Percentiles rank a stretch among this genome's conserved stretches.
These are phyloP conservation scores for Oceanodroma leucorhoa DNA, from an alignment of 2,797 vertebrate species.

Conservation along the genomic window DNA sequence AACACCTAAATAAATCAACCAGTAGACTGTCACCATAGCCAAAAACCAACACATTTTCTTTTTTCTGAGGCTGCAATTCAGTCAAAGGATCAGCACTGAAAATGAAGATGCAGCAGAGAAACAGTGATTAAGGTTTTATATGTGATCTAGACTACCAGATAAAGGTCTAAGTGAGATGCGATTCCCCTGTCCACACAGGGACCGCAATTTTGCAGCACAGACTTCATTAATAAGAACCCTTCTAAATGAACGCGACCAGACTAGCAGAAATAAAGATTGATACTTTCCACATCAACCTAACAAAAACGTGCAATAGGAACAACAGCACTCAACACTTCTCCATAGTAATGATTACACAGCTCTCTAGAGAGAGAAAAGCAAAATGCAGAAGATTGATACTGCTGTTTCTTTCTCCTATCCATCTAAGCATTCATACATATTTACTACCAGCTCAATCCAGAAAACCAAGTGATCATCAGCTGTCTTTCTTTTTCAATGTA, in stretches of 20 bases:
- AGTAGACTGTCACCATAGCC: not conserved
- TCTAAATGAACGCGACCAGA: not conserved
- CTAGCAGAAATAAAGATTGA: not conserved
- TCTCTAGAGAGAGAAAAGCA: not conserved
- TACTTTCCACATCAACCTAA: not conserved
- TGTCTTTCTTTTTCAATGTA: not conserved
- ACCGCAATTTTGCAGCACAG: not conserved
- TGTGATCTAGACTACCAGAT: not conserved
- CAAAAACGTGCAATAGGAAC: not conserved
- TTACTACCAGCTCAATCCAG: not conserved
- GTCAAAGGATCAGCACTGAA: not conserved
- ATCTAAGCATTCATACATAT: not conserved
- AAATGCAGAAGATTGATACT: not conserved
- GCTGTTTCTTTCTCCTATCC: not conserved
- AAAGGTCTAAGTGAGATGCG: not conserved
- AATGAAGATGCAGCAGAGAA: not conserved
- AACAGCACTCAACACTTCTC: not conserved
- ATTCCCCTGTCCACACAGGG: not conserved
- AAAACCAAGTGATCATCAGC: not conserved
- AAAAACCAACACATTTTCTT: not conserved
- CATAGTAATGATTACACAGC: not conserved
- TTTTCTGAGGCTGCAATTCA: not conserved
- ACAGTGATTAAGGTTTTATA: not conserved
- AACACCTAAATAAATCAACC: not conserved
- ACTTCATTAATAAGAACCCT: not conserved